Conservation (phyloP, 2,113 vertebrate species). For the Hyperoodon ampullatus region DNA sequence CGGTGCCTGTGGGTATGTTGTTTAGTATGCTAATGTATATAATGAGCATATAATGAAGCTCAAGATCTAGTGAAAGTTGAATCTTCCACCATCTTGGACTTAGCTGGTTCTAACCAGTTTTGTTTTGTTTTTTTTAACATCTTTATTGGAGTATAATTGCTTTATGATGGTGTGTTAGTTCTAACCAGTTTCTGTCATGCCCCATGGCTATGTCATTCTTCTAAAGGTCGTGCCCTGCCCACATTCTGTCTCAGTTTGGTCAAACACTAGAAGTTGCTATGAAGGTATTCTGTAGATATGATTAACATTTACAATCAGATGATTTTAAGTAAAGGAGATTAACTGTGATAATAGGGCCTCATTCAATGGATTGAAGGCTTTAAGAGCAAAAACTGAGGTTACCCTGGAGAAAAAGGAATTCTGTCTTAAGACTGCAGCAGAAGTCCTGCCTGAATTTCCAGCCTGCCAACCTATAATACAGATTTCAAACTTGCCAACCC, state of each 20-base stretch:
- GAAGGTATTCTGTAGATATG: neutral
- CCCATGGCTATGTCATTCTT: no score
- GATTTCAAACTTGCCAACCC: neutral
- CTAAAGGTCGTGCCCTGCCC: no score
- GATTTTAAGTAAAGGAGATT: neutral
- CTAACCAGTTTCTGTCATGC: no score
- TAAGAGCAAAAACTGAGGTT: neutral
- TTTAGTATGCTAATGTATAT: no score
- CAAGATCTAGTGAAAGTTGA: no score
- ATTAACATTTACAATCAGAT: neutral
- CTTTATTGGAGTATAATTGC: no score
- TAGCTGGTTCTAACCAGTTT: no score
- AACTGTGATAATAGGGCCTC: neutral
- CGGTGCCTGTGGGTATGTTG: no score
- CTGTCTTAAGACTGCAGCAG: neutral
- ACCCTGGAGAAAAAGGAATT: neutral
- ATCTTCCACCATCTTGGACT: no score
- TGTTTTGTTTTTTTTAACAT: no score
- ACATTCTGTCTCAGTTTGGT: neutral
- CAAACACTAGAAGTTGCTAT: neutral
- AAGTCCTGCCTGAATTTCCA: neutral
- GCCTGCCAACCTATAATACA: neutral
- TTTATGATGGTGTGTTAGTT: no score
- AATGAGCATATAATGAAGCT: no score
- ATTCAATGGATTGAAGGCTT: neutral